A percentile compares a stretch with the other conserved stretches of the same genome.
Conservation (phyloP, 2,113 vertebrate genomes). For the Sprattus sprattus region DNA sequence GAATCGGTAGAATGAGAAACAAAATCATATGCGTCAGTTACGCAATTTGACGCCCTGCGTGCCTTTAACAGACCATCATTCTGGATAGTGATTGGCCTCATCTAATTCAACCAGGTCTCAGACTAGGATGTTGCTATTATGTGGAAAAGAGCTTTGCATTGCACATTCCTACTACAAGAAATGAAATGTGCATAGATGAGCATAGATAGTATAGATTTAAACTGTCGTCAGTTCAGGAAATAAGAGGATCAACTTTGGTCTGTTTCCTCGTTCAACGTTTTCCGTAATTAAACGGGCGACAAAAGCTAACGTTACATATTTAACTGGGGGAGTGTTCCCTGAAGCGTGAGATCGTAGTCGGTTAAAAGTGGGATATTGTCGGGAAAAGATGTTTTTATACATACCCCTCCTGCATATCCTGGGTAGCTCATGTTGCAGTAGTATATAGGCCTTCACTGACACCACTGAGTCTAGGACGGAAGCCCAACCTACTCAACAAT, state of each 20-base stretch:
- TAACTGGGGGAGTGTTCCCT: no score
- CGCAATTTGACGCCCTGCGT: no score
- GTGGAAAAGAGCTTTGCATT: no score
- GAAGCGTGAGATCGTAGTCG: not conserved
- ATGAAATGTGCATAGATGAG: no score
- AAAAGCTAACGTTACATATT: not conserved
- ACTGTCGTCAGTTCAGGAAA: not conserved
- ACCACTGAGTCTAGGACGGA: not conserved
- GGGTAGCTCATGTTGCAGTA: not conserved
- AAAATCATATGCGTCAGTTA: no score
- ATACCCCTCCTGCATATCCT: constrained; percentile 13
- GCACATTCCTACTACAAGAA: no score
- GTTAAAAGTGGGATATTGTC: not conserved
- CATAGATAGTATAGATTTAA: not conserved
- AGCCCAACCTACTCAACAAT: not conserved
- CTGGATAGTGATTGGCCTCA: no score
- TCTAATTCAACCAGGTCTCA: no score
- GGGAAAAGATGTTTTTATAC: not conserved
- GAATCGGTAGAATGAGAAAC: no score
- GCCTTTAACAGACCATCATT: no score
- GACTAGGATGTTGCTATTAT: no score
- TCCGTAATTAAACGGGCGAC: not conserved
- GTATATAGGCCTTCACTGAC: not conserved
- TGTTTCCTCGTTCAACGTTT: not conserved
- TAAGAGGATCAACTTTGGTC: not conserved